phyloP scores from a whole-genome alignment of 2,113 vertebrate species.

The Ancistrus triradiatus region DNA sequence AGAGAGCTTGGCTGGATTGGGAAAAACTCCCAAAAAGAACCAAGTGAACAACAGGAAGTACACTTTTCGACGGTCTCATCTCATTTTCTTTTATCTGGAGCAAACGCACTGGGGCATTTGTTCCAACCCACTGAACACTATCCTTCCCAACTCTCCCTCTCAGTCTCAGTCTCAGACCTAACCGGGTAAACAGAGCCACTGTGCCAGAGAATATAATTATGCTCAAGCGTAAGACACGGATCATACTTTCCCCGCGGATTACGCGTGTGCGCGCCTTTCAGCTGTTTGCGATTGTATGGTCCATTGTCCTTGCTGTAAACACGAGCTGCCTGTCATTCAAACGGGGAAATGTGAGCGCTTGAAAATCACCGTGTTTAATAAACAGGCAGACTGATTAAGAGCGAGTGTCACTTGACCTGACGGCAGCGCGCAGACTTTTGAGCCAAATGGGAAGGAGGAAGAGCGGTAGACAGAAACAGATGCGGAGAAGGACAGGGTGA shows the following conservation, averaged over 20 bases:
- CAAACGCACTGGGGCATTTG: not conserved
- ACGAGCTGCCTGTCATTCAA: conserved; percentile 24
- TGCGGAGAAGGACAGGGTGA: not conserved
- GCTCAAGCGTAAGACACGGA: not conserved
- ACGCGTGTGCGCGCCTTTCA: conserved; percentile 14
- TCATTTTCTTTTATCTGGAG: conserved; percentile 4
- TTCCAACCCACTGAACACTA: not conserved
- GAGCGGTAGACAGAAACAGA: not conserved
- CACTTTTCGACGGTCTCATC: conserved; percentile 14
- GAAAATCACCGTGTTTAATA: conserved; percentile 24
- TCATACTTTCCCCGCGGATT: conserved; percentile 11
- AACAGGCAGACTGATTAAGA: conserved; percentile 23
- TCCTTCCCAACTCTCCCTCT: not conserved
- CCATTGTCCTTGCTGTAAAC: conserved; percentile 33
- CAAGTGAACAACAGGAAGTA: conserved; percentile 32
- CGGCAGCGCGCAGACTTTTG: not conserved
- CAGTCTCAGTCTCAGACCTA: not conserved
- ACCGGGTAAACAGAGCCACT: conserved; percentile 3
- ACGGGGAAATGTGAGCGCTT: not conserved
- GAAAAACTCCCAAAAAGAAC: not conserved
- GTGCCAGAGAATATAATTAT: conserved; percentile 22
- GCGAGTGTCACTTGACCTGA: not conserved
- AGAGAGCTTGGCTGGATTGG: not conserved
- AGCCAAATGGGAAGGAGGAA: not conserved
- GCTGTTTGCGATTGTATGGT: conserved; percentile 23